phyloP scores from a whole-genome alignment of 2,888 invertebrate genomes.

The Empis stercorea region DNA sequence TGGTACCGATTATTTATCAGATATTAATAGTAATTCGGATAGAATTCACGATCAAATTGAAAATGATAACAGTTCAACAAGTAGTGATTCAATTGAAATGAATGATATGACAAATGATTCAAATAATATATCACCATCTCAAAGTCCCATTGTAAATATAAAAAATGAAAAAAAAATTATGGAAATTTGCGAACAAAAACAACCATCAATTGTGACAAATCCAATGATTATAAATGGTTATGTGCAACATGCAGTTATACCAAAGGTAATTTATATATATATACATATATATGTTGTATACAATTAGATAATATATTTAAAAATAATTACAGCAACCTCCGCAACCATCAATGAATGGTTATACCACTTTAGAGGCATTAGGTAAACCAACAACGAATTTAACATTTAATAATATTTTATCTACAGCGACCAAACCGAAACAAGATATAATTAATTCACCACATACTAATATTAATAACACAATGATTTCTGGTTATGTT shows the following conservation, averaged over 20 bases:
- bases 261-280: conserved; percentile 13
- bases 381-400: conserved; percentile 2
- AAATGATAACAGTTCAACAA: conserved; percentile 13
- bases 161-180: conserved; percentile 5
- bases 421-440: background rate
- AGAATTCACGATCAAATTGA: conserved; percentile 8
- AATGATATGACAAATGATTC: conserved; percentile 17
- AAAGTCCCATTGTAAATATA: conserved; percentile 9
- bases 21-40: conserved; percentile 6
- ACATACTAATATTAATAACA: conserved; percentile 5
- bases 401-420: background rate
- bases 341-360: conserved; percentile 8
- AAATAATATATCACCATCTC: conserved; percentile 14
- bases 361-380: conserved; percentile 10
- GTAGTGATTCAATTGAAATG: conserved; percentile 18
- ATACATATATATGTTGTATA: too few relatives aligned
- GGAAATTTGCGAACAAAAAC: conserved; percentile 2
- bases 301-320: background rate
- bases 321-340: conserved; percentile 4
- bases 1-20: conserved; percentile 1
- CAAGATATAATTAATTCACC: background rate
- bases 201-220: conserved; percentile 7
- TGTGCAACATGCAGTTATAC: conserved; percentile 18
- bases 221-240: conserved; percentile 15
- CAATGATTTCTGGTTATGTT: conserved; percentile 24